phyloP scores from a whole-genome alignment of 2,888 invertebrate species.

The Lepidochrysops patricia region DNA sequence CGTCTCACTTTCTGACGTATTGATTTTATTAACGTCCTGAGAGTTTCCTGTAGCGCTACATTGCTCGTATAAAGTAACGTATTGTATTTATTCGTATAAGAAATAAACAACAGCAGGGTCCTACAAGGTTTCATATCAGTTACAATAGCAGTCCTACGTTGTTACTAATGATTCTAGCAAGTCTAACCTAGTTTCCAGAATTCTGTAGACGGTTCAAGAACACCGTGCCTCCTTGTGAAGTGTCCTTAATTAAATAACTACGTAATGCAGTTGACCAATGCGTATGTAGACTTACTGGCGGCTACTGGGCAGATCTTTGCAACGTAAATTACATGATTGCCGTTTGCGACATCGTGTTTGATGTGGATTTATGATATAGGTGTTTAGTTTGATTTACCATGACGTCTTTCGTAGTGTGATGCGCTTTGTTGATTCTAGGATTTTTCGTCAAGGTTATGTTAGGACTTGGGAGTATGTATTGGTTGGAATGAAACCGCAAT shows the following conservation, averaged over 20 bases:
- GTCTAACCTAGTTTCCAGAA: not conserved
- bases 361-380: slow-evolving; percentile 39
- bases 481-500: too few relatives aligned
- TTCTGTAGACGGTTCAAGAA: not conserved
- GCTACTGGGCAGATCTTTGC: slow-evolving; percentile 54
- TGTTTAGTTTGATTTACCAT: slow-evolving; percentile 1
- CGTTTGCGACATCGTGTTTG: slow-evolving; percentile 41
- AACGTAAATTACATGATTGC: slow-evolving; percentile 63
- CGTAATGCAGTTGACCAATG: slow-evolving; percentile 36
- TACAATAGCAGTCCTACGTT: too few relatives aligned
- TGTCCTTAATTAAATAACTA: slow-evolving; percentile 42
- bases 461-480: too few relatives aligned
- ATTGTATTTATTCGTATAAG: not conserved
- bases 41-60: slow-evolving; percentile 6
- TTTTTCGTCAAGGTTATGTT: too few relatives aligned
- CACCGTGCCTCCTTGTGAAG: not conserved
- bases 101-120: too few relatives aligned
- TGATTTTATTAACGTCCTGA: slow-evolving; percentile 6
- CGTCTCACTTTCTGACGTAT: slow-evolving; percentile 35
- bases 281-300: slow-evolving; percentile 43
- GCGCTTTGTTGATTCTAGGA: too few relatives aligned
- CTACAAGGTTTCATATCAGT: too few relatives aligned
- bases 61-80: not conserved
- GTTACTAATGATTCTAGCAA: not conserved
- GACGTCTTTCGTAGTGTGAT: not conserved